Conservation (phyloP, 2,797 vertebrate species). For the Semaprochilodus insignis region DNA sequence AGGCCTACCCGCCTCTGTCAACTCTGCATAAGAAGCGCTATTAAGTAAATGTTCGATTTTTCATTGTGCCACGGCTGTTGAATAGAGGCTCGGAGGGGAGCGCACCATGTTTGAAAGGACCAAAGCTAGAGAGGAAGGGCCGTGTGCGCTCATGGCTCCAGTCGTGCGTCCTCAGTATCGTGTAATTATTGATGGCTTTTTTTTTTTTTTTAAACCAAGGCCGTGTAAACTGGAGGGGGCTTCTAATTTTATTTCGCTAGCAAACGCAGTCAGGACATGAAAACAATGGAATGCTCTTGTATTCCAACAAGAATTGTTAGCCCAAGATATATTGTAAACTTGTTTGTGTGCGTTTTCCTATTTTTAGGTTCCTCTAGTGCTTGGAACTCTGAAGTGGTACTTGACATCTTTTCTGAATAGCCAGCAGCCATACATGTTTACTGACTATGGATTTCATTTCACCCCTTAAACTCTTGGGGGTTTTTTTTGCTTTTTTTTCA, state of each 20-base stretch:
- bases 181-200: slow-evolving; percentile 78
- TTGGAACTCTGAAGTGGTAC: slow-evolving; percentile 42
- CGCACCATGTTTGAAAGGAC: slow-evolving; percentile 55
- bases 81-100: slow-evolving; percentile 57
- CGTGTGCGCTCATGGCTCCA: slow-evolving; percentile 70
- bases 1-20: slow-evolving; percentile 79
- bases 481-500: neutral
- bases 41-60: slow-evolving; percentile 82
- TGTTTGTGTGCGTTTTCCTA: slow-evolving; percentile 68
- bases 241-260: slow-evolving; percentile 74
- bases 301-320: slow-evolving; percentile 72
- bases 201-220: slow-evolving; percentile 62
- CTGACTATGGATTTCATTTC: neutral
- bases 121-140: slow-evolving; percentile 61
- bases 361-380: slow-evolving; percentile 68
- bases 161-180: slow-evolving; percentile 73
- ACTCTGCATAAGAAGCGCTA: slow-evolving; percentile 77
- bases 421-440: slow-evolving; percentile 10
- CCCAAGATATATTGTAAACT: slow-evolving; percentile 65
- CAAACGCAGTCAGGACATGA: slow-evolving; percentile 78
- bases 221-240: slow-evolving; percentile 73
- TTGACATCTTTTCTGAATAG: neutral
- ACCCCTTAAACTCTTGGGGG: too few species aligned
- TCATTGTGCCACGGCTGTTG: slow-evolving; percentile 69
- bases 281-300: slow-evolving; percentile 76